A percentile compares a stretch with the other conserved stretches of the same genome.
Conservation (phyloP, 2,888 invertebrate species). For the Ennomos erosarius region DNA sequence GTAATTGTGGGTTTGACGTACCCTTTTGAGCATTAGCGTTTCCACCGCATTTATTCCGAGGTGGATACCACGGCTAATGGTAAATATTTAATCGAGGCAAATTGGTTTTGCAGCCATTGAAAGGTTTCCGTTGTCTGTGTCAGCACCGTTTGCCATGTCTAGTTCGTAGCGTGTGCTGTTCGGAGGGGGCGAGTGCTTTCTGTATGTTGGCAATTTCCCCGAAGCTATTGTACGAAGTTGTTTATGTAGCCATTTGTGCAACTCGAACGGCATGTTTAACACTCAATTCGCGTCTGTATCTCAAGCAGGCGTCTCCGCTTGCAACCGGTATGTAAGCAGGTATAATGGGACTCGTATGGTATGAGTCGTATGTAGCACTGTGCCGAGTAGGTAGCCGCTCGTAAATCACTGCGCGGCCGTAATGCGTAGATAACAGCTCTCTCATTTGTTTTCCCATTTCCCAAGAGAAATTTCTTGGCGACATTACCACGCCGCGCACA, state of each 20-base stretch:
- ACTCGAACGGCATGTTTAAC: slow-evolving; percentile 68
- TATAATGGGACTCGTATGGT: slow-evolving; percentile 49
- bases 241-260: slow-evolving; percentile 64
- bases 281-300: slow-evolving; percentile 75
- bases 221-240: slow-evolving; percentile 57
- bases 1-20: slow-evolving; percentile 49
- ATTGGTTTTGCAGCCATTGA: slow-evolving; percentile 48
- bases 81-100: slow-evolving; percentile 49
- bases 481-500: slow-evolving; percentile 65
- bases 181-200: slow-evolving; percentile 39
- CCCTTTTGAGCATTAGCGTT: slow-evolving; percentile 31
- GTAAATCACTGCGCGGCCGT: slow-evolving; percentile 78
- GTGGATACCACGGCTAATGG: slow-evolving; percentile 45
- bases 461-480: slow-evolving; percentile 79
- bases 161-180: too few relatives aligned
- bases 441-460: slow-evolving; percentile 83
- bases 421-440: slow-evolving; percentile 83
- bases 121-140: slow-evolving; percentile 48
- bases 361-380: slow-evolving; percentile 54
- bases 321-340: slow-evolving; percentile 57
- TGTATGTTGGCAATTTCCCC: slow-evolving; percentile 34
- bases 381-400: slow-evolving; percentile 65
- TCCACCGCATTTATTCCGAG: slow-evolving; percentile 43
- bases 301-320: slow-evolving; percentile 66
- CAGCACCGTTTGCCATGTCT: slow-evolving; percentile 38